Evolutionary conservation across 2,888 invertebrate species (phyloP), one percentile per base, ranked within the genome.

Genomic region (Esperia sulphurella): DNA sequence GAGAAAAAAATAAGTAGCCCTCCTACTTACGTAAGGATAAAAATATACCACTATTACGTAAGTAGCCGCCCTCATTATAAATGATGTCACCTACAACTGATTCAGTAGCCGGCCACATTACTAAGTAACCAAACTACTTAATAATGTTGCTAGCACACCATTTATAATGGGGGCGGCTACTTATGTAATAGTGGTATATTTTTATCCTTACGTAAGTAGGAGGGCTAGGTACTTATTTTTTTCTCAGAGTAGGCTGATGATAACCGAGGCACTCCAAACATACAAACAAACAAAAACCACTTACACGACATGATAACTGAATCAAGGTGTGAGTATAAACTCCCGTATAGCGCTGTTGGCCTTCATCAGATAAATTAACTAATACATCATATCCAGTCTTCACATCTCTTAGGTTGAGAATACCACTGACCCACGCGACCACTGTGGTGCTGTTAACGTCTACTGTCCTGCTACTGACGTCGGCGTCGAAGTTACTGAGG

Each of bases 301-400:
- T 64, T 59, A 81, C 81, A 45, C 44, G 21, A 31, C 70, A 58
- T 0, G 55, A 49, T 12, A 63, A 54, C 1, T 46, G 40, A 0
- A 65, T 51, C 0, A 49, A 0, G 1, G 46, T 43, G 51, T 71
- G 65, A 1, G 56, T 51, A 28, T 61, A 75, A 0, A 65, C 61
- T 0, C 74, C 78, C 0, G 84, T 83, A 28, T 58, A 76, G 21
- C 51, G 59, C 4, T 68, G 64, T 0, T 41, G 43, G 0, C 51
- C 61, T 10, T 61, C 55, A 29, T 49, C 65, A 0, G 47, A 53
- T 0, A 79, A 30, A 8, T 72, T 49, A 0, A 70, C 68, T 0
- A 57, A 38, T 0, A 79, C 76, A 42, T 84, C 77, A 41, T 69
- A 79, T 0, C 85, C 85, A 7, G 83, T 43, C 41, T 54, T 67